Conservation (phyloP, 2,888 invertebrate species). For the Drosophila suboccidentalis region DNA sequence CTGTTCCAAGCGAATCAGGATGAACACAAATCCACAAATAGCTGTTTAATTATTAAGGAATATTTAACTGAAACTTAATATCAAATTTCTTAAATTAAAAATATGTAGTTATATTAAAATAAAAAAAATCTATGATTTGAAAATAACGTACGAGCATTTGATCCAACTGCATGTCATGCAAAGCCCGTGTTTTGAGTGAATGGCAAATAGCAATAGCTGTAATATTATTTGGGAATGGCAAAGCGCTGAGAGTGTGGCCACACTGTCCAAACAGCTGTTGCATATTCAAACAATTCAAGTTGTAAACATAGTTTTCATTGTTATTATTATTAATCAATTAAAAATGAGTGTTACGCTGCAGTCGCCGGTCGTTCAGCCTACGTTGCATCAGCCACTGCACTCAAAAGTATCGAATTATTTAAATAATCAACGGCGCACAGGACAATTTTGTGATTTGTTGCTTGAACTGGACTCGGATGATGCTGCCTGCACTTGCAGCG, state of each 20-base stretch:
- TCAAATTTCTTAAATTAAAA: not conserved
- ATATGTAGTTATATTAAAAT: not conserved
- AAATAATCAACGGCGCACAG: conserved; percentile 82
- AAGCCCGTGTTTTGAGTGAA: conserved; percentile 11
- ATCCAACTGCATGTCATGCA: conserved; percentile 13
- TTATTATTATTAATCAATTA: conserved; percentile 4
- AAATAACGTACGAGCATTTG: conserved; percentile 20
- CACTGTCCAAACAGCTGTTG: conserved; percentile 38
- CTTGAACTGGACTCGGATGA: conserved; percentile 71
- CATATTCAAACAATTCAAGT: conserved; percentile 15
- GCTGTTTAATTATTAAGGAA: not conserved
- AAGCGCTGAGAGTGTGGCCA: not conserved
- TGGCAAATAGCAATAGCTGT: not conserved
- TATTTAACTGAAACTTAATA: not conserved
- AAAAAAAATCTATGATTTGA: conserved; percentile 6
- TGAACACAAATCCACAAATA: conserved; percentile 7
- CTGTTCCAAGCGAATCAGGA: conserved; percentile 33
- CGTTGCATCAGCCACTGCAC: conserved; percentile 81
- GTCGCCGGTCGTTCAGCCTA: conserved; percentile 58
- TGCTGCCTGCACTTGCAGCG: conserved; percentile 61
- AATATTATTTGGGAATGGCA: conserved; percentile 22
- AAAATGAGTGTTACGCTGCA: conserved; percentile 41
- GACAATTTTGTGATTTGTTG: conserved; percentile 83
- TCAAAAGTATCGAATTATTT: conserved; percentile 84
- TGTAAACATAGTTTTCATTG: conserved; percentile 25